Evolutionary conservation across 2,888 invertebrate genomes (phyloP).

Genomic region (Cataglyphis cursor): DNA sequence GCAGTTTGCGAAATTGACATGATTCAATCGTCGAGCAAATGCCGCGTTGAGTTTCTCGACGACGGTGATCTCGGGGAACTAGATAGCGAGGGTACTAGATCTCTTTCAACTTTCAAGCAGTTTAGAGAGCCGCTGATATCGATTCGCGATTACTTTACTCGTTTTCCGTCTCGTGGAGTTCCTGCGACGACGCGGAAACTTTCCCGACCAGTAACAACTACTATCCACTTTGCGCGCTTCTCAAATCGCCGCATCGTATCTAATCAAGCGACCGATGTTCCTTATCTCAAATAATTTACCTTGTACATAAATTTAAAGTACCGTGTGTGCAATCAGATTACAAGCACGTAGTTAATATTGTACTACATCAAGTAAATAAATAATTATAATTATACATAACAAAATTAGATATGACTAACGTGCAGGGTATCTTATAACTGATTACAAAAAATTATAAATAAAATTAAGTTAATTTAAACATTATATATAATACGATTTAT

Average conservation of each 20-base stretch:
- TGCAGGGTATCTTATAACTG: too few relatives aligned
- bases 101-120: conserved; percentile 51
- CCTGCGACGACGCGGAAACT: conserved; percentile 49
- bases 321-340: neutral
- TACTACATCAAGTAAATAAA: neutral
- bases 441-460: too few relatives aligned
- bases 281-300: neutral
- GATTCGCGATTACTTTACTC: conserved; percentile 55
- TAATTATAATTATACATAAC: neutral
- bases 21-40: conserved; percentile 28
- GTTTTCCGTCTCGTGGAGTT: conserved; percentile 50
- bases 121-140: conserved; percentile 47
- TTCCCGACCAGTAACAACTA: conserved; percentile 36
- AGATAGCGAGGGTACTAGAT: conserved; percentile 43
- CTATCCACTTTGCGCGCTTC: conserved; percentile 48
- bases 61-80: conserved; percentile 11
- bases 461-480: neutral
- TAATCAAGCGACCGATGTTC: conserved; percentile 31
- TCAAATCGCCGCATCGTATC: conserved; percentile 44
- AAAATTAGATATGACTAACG: too few relatives aligned
- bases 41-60: neutral
- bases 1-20: conserved; percentile 29
- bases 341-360: neutral
- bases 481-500: neutral
- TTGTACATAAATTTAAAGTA: neutral